Evolutionary conservation across 2,888 invertebrate genomes (phyloP).

Genomic region (Andrena bucephala): DNA sequence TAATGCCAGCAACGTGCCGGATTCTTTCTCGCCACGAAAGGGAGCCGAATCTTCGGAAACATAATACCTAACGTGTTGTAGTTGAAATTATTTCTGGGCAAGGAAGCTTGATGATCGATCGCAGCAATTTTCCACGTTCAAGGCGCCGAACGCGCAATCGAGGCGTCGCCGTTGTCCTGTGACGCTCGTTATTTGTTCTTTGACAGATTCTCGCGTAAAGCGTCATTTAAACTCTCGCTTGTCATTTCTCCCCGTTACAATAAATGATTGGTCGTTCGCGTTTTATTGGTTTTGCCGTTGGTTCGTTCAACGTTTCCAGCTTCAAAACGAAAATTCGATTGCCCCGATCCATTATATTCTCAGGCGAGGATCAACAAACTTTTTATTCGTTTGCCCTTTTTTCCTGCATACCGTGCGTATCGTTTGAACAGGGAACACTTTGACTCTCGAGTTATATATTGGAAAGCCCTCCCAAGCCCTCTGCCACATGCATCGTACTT

Average conservation of each 20-base stretch:
- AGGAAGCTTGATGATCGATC: conserved; percentile 6
- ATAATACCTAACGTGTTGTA: not conserved
- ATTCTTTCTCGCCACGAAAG: not conserved
- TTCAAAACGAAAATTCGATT: conserved; percentile 24
- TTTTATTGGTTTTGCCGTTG: conserved; percentile 21
- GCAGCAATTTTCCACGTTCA: conserved; percentile 8
- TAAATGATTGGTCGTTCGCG: not conserved
- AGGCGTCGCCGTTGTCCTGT: not conserved
- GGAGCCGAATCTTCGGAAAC: not conserved
- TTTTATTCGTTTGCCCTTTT: not conserved
- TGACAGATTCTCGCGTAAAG: conserved; percentile 13
- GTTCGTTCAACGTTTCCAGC: not conserved
- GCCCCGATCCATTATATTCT: not conserved
- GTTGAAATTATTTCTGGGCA: not conserved
- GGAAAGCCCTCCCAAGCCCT: not conserved
- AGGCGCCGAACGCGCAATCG: not conserved
- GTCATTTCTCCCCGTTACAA: not conserved
- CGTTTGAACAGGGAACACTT: not conserved
- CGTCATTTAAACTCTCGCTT: conserved; percentile 4
- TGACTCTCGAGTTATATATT: conserved; percentile 16
- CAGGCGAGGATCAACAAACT: conserved; percentile 1
- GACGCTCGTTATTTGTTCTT: conserved; percentile 21
- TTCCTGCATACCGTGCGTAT: not conserved
- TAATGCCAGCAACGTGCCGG: not conserved
- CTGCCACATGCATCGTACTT: not conserved